These are phyloP conservation scores for Danionella cerebrum DNA, from an alignment of 2,113 vertebrate genomes.

Conservation along the genomic window DNA sequence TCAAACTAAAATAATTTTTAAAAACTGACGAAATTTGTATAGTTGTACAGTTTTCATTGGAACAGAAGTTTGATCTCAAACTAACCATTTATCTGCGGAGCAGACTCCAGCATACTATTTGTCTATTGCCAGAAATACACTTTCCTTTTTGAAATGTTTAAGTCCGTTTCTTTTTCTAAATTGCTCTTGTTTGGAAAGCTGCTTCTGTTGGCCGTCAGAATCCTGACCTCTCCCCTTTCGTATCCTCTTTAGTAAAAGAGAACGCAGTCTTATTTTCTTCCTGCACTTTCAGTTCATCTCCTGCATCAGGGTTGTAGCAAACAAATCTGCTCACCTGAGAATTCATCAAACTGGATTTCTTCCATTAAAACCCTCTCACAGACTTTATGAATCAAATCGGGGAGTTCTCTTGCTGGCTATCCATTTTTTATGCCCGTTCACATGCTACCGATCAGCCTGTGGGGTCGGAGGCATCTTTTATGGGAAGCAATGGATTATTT, in stretches of 20 bases:
- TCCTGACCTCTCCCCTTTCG: background rate
- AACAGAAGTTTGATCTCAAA: too few relatives aligned
- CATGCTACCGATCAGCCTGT: constrained; percentile 46
- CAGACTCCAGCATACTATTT: background rate
- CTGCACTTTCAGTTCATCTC: constrained; percentile 1
- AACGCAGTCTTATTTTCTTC: background rate
- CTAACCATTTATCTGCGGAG: too few relatives aligned
- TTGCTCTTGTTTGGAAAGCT: background rate
- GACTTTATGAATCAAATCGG: background rate
- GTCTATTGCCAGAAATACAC: background rate
- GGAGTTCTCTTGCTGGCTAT: background rate
- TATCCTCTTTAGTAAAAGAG: constrained; percentile 7
- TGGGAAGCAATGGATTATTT: constrained; percentile 63
- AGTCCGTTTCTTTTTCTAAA: background rate
- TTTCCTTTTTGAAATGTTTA: background rate
- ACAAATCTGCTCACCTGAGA: background rate
- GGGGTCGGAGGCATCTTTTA: constrained; percentile 23
- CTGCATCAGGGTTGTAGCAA: background rate
- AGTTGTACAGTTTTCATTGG: too few relatives aligned
- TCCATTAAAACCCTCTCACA: constrained; percentile 17
- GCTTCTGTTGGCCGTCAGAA: background rate
- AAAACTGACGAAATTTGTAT: too few relatives aligned
- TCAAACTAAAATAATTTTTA: too few relatives aligned
- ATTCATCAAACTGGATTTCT: constrained; percentile 8
- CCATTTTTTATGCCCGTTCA: constrained; percentile 55